Base-by-base conservation (phyloP, 2,113 vertebrate species). In the Stigmatopora argus region DNA sequence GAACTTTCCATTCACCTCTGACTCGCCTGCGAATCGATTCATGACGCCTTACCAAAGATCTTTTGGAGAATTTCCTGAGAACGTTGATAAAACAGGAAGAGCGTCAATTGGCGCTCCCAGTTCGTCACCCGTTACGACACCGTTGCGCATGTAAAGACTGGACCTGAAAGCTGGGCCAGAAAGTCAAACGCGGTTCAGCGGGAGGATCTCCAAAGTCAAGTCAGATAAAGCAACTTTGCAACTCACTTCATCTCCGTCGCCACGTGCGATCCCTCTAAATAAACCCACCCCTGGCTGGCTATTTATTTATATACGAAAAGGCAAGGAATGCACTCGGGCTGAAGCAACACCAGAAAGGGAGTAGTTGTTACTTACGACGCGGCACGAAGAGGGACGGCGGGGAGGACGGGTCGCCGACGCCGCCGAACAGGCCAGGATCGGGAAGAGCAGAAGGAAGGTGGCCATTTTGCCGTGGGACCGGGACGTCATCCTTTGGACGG, bases 401-500 rank as follows among this genome's bases (percentile, higher is more conserved):
- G 70, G 57, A 19, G 75, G 87, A 17, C 71, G 88, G 18, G 81
- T 73, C 62, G 85, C 84, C 0, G 90, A 82, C 45, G 76, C 79
- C 60, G 82, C 83, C 62, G 75, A 81, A 53, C 85, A 88, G 78
- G 92, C 70, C 74, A 84, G 57, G 66, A 88, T 83, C 89, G 92
- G 86, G 71, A 96, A 75, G 52, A 94, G 78, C 86, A 92, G 67
- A 69, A 92, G 65, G 82, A 89, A 76, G 49, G 76, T 47, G 63
- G 84, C 92, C 96, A 98, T 98, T 87, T 84, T 86, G 91, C 94
- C 95, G 89, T 49, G 35, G 77, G 46, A 67, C 23, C 71, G 19
- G 67, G 45, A 77, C 64, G 35, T 64, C 66, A 75, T 49, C 71
- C 80, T 31, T 45, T 9, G 77, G 15, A 67, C 52, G 56, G 70